Conservation (phyloP, 2,888 invertebrate species). For the Artemia sp. region DNA sequence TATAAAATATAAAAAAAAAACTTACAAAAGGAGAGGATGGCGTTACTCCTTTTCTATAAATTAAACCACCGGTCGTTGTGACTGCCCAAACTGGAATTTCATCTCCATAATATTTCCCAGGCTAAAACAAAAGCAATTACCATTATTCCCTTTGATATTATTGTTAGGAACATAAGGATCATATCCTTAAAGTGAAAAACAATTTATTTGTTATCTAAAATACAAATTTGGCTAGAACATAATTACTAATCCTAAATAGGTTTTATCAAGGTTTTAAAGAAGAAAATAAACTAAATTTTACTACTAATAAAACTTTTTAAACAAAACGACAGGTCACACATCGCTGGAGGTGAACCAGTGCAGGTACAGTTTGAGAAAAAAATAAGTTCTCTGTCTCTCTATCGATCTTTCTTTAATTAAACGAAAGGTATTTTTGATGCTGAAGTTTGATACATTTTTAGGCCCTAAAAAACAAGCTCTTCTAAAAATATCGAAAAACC, state of each 20-base stretch:
- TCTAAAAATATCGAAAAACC: too few species aligned
- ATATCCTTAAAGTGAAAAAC: too few species aligned
- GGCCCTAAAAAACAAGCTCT: too few species aligned
- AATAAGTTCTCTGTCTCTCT: too few species aligned
- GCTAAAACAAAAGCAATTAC: neutral
- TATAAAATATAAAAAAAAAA: slow-evolving; percentile 25
- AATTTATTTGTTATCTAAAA: too few species aligned
- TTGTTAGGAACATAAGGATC: too few species aligned
- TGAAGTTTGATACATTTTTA: too few species aligned
- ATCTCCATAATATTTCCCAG: slow-evolving; percentile 25
- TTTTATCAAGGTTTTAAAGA: neutral
- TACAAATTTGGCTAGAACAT: neutral
- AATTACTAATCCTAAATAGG: neutral
- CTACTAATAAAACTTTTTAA: neutral
- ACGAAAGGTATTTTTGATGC: too few species aligned
- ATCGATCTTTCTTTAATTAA: too few species aligned
- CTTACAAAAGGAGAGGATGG: slow-evolving; percentile 51
- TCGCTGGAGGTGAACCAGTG: too few species aligned
- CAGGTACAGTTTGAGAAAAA: too few species aligned
- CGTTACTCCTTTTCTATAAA: slow-evolving; percentile 60
- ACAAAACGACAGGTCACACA: neutral
- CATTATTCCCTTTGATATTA: too few species aligned
- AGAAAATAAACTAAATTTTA: slow-evolving; percentile 13
- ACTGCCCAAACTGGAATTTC: slow-evolving; percentile 53
- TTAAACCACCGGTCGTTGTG: slow-evolving; percentile 66